A percentile compares a stretch with the other conserved stretches of the same genome.
phyloP scores from a whole-genome alignment of 2,797 vertebrate species.

The Chelidonichthys spinosus region DNA sequence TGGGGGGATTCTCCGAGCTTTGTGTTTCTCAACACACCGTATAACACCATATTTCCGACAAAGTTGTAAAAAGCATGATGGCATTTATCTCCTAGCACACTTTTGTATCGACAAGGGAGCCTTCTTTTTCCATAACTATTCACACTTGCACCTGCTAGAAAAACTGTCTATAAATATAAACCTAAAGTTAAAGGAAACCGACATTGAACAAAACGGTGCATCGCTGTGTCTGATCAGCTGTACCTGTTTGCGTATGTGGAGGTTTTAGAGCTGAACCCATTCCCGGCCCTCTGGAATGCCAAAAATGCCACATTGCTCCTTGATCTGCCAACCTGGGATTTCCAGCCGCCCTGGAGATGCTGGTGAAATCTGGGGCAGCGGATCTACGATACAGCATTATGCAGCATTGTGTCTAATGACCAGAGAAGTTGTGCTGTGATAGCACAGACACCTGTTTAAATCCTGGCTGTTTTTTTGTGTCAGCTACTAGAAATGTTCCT shows the following conservation, averaged over 20 bases:
- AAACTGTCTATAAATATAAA: background rate
- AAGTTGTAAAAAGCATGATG: slow-evolving; percentile 1
- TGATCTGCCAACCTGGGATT: slow-evolving; percentile 60
- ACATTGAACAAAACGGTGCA: background rate
- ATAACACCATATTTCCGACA: background rate
- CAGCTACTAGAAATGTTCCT: background rate
- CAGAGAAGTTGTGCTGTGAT: slow-evolving; percentile 1
- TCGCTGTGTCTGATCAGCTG: slow-evolving; percentile 18
- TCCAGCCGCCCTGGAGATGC: slow-evolving; percentile 52
- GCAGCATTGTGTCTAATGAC: background rate
- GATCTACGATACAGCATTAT: background rate
- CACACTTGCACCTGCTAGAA: slow-evolving; percentile 6
- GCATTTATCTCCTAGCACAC: background rate
- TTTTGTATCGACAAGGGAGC: rapidly evolving
- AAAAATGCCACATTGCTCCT: slow-evolving; percentile 55
- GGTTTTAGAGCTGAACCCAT: slow-evolving; percentile 42
- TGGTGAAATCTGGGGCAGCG: slow-evolving; percentile 37
- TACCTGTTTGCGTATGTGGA: slow-evolving; percentile 24
- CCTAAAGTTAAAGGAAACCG: background rate
- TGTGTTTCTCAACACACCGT: background rate
- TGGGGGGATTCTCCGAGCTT: background rate
- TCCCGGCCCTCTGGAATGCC: slow-evolving; percentile 63
- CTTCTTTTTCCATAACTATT: background rate
- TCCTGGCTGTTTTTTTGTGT: background rate
- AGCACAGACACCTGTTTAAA: slow-evolving; percentile 23